A percentile compares a stretch with the other conserved stretches of the same genome.
Conservation (phyloP, 2,797 vertebrate species). For the Falco naumanni region DNA sequence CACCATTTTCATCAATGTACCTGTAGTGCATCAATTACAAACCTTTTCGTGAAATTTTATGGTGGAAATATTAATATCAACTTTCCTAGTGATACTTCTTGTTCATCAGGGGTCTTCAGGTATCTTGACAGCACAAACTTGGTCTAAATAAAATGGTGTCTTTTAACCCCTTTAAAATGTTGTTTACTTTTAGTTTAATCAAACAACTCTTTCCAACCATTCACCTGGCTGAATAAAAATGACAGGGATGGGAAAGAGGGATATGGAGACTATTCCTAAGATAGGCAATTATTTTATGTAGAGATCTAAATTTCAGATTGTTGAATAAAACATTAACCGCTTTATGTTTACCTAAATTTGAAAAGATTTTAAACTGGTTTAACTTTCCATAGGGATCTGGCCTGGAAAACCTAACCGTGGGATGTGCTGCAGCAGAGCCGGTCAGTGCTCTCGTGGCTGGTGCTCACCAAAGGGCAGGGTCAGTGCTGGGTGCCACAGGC, state of each 20-base stretch:
- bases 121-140: background rate
- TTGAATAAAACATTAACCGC: background rate
- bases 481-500: too few species aligned
- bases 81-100: background rate
- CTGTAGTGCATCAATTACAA: background rate
- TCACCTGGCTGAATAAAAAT: background rate
- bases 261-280: background rate
- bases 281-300: background rate
- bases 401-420: background rate
- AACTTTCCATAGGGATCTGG: background rate
- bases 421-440: fast-evolving
- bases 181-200: background rate
- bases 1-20: background rate
- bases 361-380: background rate
- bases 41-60: background rate
- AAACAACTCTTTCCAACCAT: background rate
- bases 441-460: fast-evolving
- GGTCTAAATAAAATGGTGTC: background rate
- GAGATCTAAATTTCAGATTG: background rate
- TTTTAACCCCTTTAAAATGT: background rate
- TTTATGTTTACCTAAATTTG: background rate
- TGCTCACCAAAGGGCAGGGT: background rate
- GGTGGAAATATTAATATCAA: background rate
- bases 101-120: background rate
- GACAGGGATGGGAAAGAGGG: background rate